These are phyloP conservation scores for Boulengeromyrus knoepffleri DNA, from an alignment of 2,113 vertebrate genomes.

Conservation along the genomic window DNA sequence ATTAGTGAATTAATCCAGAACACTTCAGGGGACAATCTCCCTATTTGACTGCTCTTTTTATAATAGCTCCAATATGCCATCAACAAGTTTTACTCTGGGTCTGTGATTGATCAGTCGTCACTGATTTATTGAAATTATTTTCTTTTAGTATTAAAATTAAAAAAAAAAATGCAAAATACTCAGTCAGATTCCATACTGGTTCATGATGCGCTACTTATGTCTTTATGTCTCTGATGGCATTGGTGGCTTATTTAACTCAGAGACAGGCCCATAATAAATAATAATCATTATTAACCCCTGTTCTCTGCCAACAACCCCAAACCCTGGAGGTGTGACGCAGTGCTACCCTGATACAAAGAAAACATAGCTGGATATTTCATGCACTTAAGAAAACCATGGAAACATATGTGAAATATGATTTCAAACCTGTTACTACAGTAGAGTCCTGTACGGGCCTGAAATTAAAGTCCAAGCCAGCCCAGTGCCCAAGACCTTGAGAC, in stretches of 20 bases:
- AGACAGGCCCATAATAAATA: background rate
- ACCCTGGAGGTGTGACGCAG: background rate
- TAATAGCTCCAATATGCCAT: background rate
- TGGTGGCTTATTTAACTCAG: background rate
- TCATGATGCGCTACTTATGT: background rate
- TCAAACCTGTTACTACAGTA: background rate
- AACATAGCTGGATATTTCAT: background rate
- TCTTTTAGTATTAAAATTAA: background rate
- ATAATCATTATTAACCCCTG: background rate
- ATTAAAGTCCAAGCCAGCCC: background rate
- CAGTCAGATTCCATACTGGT: background rate
- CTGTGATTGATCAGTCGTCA: background rate
- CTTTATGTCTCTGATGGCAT: background rate
- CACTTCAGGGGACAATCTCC: background rate
- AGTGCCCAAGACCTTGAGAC: background rate
- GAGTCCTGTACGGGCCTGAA: background rate
- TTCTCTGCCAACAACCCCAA: background rate
- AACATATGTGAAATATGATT: background rate
- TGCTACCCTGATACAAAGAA: background rate
- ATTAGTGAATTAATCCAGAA: background rate
- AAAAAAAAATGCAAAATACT: background rate
- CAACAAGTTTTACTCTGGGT: background rate
- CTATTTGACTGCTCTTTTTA: background rate
- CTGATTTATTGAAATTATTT: background rate
- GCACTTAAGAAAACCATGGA: background rate